phyloP scores from a whole-genome alignment of 2,113 vertebrate genomes.

The Malurus alboscapulatus region DNA sequence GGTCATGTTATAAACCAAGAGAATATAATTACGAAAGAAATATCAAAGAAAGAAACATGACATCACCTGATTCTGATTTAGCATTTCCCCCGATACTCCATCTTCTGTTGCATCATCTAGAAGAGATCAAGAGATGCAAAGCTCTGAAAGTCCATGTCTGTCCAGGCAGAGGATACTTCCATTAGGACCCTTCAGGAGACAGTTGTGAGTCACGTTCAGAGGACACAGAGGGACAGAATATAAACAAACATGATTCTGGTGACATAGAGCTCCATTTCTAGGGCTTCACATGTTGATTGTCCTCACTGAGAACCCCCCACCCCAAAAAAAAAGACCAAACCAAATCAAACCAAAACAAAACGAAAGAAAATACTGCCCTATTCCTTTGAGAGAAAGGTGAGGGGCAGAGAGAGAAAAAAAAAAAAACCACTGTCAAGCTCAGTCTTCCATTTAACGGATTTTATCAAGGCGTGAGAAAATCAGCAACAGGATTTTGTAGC shows the following conservation, averaged over 20 bases:
- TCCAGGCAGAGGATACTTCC: background rate
- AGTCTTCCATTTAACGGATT: fast-evolving
- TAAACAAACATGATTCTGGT: background rate
- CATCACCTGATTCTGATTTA: background rate
- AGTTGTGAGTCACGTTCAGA: background rate
- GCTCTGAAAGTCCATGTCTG: background rate
- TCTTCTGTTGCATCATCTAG: background rate
- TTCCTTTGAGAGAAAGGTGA: background rate
- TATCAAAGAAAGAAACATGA: background rate
- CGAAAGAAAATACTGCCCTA: background rate
- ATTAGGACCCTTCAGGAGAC: too few relatives aligned
- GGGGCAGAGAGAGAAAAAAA: background rate
- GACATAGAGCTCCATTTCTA: background rate
- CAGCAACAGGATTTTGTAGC: background rate
- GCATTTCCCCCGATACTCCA: background rate
- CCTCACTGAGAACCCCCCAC: fast-evolving
- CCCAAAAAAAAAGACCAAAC: background rate
- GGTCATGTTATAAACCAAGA: background rate
- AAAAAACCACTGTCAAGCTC: background rate
- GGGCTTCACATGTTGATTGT: background rate
- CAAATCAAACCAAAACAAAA: too few relatives aligned
- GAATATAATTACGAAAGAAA: background rate
- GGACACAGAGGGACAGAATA: background rate
- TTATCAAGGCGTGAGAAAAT: background rate
- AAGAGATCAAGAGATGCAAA: background rate